Base-by-base conservation (phyloP, 2,888 invertebrate genomes). In the Euplagia quadripunctaria region DNA sequence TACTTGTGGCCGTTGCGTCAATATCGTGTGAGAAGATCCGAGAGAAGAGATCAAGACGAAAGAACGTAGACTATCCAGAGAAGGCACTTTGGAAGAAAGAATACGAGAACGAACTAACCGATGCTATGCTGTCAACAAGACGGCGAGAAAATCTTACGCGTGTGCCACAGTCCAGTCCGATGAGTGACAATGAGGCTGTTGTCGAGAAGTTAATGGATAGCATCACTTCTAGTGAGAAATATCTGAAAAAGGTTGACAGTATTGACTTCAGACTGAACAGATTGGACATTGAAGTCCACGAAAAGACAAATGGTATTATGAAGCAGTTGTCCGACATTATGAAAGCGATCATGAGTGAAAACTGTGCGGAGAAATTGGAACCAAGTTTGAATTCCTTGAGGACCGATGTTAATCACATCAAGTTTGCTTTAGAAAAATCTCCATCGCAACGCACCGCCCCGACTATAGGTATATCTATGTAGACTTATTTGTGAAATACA, bases 191-290 rank as follows among this genome's bases (percentile, higher is more conserved):
- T 76, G 95, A 95, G 8, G 88, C 86, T 8, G 93, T 96, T 0
- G 82, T 95, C 4, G 94, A 96, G 46, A 94, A 92, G 76, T 81
- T 96, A 4, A 87, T 96, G 90, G 94, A 96, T 11, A 90, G 91
- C 1, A 90, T 96, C 46, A 92, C 94, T 4, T 90, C 94, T 6
- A 94, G 93, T 80, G 96, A 95, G 82, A 94, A 92, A 76, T 95
- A 94, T 83, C 87, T 96, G 4, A 95, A 95, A 76, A 95, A 94
- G 86, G 89, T 96, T n/a, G 95, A 96, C 55, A 92, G 91, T 78
- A 94, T 96, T 72, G 94, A 94, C 79, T 96, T 92, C 73, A 88
- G 92, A 86, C 82, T 96, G 42, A 96, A 95, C 76, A 88, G 95
- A 43, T 82, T 95, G 61, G 95, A 95, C 72, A 94, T 94, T 71